These are phyloP conservation scores for Perca flavescens DNA, from an alignment of 2,113 vertebrate genomes.

Conservation along the genomic window DNA sequence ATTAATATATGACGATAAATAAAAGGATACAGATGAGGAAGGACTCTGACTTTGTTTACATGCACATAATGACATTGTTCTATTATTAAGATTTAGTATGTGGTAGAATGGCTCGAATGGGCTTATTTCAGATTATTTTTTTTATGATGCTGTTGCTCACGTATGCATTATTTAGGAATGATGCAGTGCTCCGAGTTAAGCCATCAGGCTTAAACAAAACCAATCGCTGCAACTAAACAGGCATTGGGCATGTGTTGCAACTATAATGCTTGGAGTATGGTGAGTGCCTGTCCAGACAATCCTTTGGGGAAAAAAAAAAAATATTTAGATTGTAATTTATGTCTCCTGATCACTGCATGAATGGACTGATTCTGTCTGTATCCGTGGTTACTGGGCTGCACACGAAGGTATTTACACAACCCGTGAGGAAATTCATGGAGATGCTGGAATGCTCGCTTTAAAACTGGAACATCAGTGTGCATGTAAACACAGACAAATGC, in stretches of 20 bases:
- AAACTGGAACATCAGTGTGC: constrained; percentile 17
- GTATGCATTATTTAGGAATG: constrained; percentile 21
- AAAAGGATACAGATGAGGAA: constrained; percentile 34
- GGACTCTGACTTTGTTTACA: constrained; percentile 44
- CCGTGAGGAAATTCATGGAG: background rate
- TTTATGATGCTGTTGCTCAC: constrained; percentile 7
- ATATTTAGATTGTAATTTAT: constrained; percentile 7
- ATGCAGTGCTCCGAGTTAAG: background rate
- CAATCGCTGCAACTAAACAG: constrained; percentile 38
- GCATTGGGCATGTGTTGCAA: background rate
- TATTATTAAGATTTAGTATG: background rate
- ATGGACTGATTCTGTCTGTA: constrained; percentile 6
- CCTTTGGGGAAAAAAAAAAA: constrained; percentile 5
- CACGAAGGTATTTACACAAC: constrained; percentile 14
- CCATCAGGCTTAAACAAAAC: constrained; percentile 28
- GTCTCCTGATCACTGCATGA: background rate
- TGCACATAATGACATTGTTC: constrained; percentile 18
- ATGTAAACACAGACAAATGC: constrained; percentile 49
- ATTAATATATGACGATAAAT: constrained; percentile 30
- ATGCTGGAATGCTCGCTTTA: constrained; percentile 5
- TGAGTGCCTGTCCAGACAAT: constrained; percentile 15
- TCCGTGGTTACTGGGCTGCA: constrained; percentile 16
- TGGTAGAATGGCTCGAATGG: no score
- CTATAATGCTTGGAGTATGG: constrained; percentile 35
- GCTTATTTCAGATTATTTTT: background rate